Percentiles rank a stretch among this genome's conserved stretches.
phyloP scores from a whole-genome alignment of 2,888 invertebrate genomes.

The Holacanthella duospinosa region DNA sequence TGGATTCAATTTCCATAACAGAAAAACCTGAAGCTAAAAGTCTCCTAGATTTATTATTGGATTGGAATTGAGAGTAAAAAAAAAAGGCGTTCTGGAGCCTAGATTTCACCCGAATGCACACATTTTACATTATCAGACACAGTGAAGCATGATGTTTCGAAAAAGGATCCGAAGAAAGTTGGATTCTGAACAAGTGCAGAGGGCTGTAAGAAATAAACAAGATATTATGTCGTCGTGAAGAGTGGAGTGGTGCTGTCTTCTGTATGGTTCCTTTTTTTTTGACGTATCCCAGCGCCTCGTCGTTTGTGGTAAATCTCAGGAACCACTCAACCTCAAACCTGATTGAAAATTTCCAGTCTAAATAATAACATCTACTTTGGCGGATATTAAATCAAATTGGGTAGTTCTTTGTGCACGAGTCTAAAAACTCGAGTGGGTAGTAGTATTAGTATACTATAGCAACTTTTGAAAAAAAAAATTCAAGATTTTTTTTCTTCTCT shows the following conservation, averaged over 20 bases:
- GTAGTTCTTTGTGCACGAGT: not conserved
- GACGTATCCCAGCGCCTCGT: not conserved
- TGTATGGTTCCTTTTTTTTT: not conserved
- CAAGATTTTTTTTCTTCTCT: too few species aligned
- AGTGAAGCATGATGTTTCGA: not conserved
- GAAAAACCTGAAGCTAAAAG: slow-evolving; percentile 1
- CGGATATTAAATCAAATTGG: not conserved
- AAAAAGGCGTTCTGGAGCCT: not conserved
- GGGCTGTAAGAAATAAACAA: slow-evolving; percentile 2
- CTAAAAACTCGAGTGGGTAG: not conserved
- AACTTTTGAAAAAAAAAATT: not conserved
- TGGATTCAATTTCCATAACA: not conserved
- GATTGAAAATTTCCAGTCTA: not conserved
- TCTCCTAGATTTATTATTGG: not conserved
- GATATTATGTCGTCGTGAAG: not conserved
- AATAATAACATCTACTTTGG: not conserved
- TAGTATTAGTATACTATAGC: not conserved
- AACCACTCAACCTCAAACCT: not conserved
- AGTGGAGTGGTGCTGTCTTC: too few species aligned
- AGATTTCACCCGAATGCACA: not conserved
- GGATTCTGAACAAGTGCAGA: not conserved
- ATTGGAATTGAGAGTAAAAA: not conserved
- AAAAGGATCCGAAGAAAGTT: not conserved
- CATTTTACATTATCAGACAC: not conserved
- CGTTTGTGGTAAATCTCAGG: not conserved